Base-by-base conservation (phyloP, 2,113 vertebrate genomes). In the Bagarius yarrelli region DNA sequence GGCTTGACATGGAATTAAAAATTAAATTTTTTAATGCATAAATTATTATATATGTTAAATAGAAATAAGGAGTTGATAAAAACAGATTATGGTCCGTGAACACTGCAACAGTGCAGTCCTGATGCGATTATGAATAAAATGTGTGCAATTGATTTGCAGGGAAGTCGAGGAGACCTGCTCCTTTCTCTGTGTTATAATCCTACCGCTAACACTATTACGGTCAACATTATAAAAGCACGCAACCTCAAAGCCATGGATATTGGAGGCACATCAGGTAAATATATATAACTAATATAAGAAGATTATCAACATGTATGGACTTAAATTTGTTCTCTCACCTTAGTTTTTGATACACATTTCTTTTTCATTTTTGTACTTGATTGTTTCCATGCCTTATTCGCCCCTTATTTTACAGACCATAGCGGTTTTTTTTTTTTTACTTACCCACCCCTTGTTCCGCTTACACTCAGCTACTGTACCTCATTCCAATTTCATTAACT, bases 211-310 rank as follows among this genome's bases (percentile, higher is more conserved):
- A 97, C 94, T 91, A 99, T 99, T 87, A 96, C 96, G 89, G 97
- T 99, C 89, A 98, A 95, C 90, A 98, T 99, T 92, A 99, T 99
- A 91, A 99, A 99, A 94, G 98, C 96, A 4, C 93, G 97, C 69
- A 98, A 99, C 91, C 95, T 99, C 89, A 99, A 99, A 98, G 97
- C 98, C 95, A 99, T 99, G 98, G 97, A 99, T 91, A 99, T 99
- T 25, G 98, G 98, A 90, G 98, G 98, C 88, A 98, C 98, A 8
- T 99, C 98, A 94, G 98, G 98, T 99, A 91, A 52, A 64, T 56
- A 12, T 2, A 27, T 34, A 4, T 3, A 40, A 70, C 32, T 47
- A n/a, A 21, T n/a, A 3, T 66, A 76, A 12, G 70, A 9, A 56
- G n/a, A 27, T 18, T 14, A 60, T 18, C 75, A 30, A 64, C 47